These are phyloP conservation scores for Caranx melampygus DNA, from an alignment of 2,113 vertebrate genomes.

Conservation along the genomic window DNA sequence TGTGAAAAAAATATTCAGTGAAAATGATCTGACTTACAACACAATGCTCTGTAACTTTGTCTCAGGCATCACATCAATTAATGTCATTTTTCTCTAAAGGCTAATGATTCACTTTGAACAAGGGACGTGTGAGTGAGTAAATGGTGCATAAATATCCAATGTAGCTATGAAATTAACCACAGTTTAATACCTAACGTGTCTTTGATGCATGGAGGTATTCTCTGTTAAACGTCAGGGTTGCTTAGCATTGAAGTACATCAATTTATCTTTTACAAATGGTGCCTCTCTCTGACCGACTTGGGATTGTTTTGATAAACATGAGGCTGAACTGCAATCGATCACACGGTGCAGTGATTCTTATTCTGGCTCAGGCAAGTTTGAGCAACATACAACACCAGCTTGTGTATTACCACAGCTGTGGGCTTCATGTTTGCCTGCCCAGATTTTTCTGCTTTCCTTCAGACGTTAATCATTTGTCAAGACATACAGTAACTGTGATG, in stretches of 20 bases:
- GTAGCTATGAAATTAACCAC: slow-evolving; percentile 37
- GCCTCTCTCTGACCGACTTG: slow-evolving; percentile 4
- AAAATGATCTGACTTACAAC: slow-evolving; percentile 37
- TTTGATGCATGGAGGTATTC: slow-evolving; percentile 20
- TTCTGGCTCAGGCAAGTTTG: slow-evolving; percentile 26
- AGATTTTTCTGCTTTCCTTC: slow-evolving; percentile 21
- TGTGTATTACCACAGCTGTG: slow-evolving; percentile 6
- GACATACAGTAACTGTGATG: slow-evolving; percentile 12
- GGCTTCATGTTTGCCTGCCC: slow-evolving; percentile 7
- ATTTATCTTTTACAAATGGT: slow-evolving; percentile 23
- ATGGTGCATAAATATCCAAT: slow-evolving; percentile 33
- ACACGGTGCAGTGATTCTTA: slow-evolving; percentile 14
- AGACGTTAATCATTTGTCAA: slow-evolving; percentile 17
- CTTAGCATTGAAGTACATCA: slow-evolving; percentile 10
- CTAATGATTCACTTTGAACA: slow-evolving; percentile 55
- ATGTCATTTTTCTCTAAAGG: slow-evolving; percentile 23
- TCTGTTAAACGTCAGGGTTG: slow-evolving; percentile 16
- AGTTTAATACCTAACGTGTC: slow-evolving; percentile 27
- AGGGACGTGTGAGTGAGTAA: slow-evolving; percentile 28
- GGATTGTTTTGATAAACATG: slow-evolving; percentile 33
- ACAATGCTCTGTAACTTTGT: slow-evolving; percentile 41
- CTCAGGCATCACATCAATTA: slow-evolving; percentile 56
- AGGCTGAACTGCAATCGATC: slow-evolving; percentile 12
- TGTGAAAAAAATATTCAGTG: slow-evolving; percentile 20
- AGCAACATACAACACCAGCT: background rate